A percentile compares a stretch with the other conserved stretches of the same genome.
Conservation (phyloP, 2,113 vertebrate genomes). For the Pollimyrus isidori region DNA sequence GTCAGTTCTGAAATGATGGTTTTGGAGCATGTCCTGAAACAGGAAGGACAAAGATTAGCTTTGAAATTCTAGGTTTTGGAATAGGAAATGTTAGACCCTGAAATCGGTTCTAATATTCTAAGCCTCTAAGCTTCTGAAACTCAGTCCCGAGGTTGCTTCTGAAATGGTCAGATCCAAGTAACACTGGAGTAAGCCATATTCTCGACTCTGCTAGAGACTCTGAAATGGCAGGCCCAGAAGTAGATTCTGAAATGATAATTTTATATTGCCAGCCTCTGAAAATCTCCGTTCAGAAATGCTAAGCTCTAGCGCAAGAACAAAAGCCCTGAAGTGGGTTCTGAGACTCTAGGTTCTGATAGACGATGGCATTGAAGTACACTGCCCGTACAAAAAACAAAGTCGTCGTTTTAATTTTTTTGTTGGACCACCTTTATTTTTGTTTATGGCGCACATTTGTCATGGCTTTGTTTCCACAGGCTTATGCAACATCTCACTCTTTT, state of each 20-base stretch:
- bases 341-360: neutral
- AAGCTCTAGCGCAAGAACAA: neutral
- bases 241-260: neutral
- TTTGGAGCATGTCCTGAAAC: neutral
- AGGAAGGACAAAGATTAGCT: neutral
- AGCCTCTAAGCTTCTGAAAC: neutral
- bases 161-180: neutral
- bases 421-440: too few species aligned
- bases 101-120: neutral
- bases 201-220: neutral
- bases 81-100: neutral
- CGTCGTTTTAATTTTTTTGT: too few species aligned
- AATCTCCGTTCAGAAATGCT: neutral
- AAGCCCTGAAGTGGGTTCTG: neutral
- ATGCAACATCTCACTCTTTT: too few species aligned
- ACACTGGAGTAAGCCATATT: neutral
- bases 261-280: neutral
- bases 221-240: neutral
- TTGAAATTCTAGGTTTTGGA: neutral
- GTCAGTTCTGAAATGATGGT: neutral
- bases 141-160: neutral
- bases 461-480: too few species aligned
- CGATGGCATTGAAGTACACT: neutral
- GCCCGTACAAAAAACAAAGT: too few species aligned
- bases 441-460: too few species aligned